phyloP scores from a whole-genome alignment of 2,888 invertebrate species.

The Coecobrya sp. region DNA sequence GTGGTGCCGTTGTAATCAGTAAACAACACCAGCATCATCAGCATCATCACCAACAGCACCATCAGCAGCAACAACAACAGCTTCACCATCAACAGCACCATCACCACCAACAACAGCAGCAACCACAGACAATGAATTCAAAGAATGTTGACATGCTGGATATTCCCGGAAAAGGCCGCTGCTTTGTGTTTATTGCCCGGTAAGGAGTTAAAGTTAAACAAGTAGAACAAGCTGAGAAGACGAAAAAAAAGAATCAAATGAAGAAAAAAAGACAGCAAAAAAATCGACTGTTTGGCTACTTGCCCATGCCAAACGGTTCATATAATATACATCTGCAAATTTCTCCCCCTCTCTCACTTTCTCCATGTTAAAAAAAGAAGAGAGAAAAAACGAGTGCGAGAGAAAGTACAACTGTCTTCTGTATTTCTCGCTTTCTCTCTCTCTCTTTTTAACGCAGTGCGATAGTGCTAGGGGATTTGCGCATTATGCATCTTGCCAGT shows the following conservation, averaged over 20 bases:
- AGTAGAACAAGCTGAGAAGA: slow-evolving; percentile 44
- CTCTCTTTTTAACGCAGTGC: slow-evolving; percentile 80
- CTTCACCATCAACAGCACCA: slow-evolving; percentile 85
- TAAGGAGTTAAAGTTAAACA: slow-evolving; percentile 88
- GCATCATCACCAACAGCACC: slow-evolving; percentile 83
- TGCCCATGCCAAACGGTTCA: slow-evolving; percentile 72
- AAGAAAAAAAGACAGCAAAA: slow-evolving; percentile 61
- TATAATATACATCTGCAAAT: slow-evolving; percentile 69
- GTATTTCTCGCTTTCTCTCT: slow-evolving; percentile 61
- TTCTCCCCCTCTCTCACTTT: slow-evolving; percentile 61
- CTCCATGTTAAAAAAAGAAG: slow-evolving; percentile 8
- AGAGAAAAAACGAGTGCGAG: slow-evolving; percentile 31
- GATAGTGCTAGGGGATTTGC: slow-evolving; percentile 82
- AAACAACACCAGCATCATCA: slow-evolving; percentile 82
- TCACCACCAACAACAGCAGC: slow-evolving; percentile 82
- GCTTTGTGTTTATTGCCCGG: slow-evolving; percentile 97
- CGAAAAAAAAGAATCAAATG: slow-evolving; percentile 28
- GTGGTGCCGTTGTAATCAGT: slow-evolving; percentile 83
- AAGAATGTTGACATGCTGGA: slow-evolving; percentile 94
- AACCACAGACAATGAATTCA: slow-evolving; percentile 86
- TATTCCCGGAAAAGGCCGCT: slow-evolving; percentile 97
- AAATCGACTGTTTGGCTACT: slow-evolving; percentile 74
- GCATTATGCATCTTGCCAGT: slow-evolving; percentile 82
- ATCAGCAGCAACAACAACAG: slow-evolving; percentile 80
- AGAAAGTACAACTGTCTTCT: slow-evolving; percentile 77